A percentile compares a stretch with the other conserved stretches of the same genome.
phyloP scores from a whole-genome alignment of 2,888 invertebrate species.

The Syrista parreyssii region DNA sequence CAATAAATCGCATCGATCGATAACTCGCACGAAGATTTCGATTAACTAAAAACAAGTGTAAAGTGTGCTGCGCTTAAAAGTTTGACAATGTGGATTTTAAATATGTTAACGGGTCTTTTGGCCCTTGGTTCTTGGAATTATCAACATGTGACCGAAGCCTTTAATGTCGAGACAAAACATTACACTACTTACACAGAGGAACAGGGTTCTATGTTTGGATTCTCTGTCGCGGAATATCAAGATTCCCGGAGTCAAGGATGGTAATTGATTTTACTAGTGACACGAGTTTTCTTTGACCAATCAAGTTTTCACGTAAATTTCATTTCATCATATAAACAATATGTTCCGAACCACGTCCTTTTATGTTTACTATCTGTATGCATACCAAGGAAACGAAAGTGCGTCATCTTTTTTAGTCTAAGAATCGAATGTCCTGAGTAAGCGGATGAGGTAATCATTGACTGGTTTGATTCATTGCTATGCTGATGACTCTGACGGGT shows the following conservation, averaged over 20 bases:
- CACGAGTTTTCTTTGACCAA: not conserved
- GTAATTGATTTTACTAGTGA: not conserved
- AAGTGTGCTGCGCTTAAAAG: not conserved
- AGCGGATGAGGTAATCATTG: constrained; percentile 3
- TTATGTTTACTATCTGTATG: not conserved
- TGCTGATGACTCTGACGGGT: not conserved
- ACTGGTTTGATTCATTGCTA: not conserved
- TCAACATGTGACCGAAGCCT: constrained; percentile 39
- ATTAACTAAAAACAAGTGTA: not conserved
- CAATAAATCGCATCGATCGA: not conserved
- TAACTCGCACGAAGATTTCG: not conserved
- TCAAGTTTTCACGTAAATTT: not conserved
- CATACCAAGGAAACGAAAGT: not conserved
- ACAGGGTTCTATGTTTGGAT: constrained; percentile 58
- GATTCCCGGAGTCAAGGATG: not conserved
- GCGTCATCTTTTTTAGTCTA: not conserved
- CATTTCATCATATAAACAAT: not conserved
- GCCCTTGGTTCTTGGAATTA: constrained; percentile 30
- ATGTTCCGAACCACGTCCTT: not conserved
- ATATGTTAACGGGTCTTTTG: constrained; percentile 30
- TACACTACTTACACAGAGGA: constrained; percentile 53
- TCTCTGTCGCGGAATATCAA: constrained; percentile 55
- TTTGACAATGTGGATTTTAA: constrained; percentile 35
- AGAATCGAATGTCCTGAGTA: not conserved
- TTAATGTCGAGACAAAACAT: constrained; percentile 59